phyloP scores from a whole-genome alignment of 64 coral and sea anemone genomes.

The Pachyseris speciosa region DNA sequence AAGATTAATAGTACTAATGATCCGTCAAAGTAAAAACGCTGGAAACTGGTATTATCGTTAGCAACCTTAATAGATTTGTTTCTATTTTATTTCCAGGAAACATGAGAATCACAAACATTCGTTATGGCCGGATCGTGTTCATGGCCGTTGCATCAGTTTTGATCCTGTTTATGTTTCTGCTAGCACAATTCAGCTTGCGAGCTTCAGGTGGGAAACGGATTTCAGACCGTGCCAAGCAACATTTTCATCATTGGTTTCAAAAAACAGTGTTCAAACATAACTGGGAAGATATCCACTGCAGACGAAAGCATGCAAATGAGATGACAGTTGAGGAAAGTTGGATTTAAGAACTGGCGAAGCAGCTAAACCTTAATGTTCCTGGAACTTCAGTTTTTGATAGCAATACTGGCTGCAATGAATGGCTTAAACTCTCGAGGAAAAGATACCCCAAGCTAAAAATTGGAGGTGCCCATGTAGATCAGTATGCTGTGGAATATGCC shows the following conservation, averaged over 20 bases:
- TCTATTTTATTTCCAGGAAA: neutral
- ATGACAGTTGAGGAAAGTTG: slow-evolving; percentile 63
- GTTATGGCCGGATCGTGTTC: slow-evolving; percentile 64
- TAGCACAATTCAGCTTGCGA: slow-evolving; percentile 70
- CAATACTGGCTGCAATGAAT: slow-evolving; percentile 88
- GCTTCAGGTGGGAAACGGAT: slow-evolving; percentile 39
- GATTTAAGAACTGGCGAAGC: slow-evolving; percentile 67
- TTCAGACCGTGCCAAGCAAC: slow-evolving; percentile 38
- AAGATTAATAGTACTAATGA: no score
- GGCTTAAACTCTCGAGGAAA: slow-evolving; percentile 63
- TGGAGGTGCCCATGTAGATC: slow-evolving; percentile 71
- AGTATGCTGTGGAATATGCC: slow-evolving; percentile 90
- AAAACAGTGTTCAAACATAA: slow-evolving; percentile 88
- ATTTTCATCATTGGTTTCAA: slow-evolving; percentile 88
- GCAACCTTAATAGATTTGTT: no score
- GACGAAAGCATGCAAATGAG: slow-evolving; percentile 54
- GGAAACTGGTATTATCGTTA: no score
- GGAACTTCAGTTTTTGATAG: slow-evolving; percentile 82
- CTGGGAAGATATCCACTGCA: slow-evolving; percentile 87
- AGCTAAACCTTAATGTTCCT: slow-evolving; percentile 71
- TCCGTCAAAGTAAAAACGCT: no score
- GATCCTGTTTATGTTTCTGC: slow-evolving; percentile 66
- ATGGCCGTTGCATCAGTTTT: slow-evolving; percentile 47
- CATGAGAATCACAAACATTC: slow-evolving; percentile 69
- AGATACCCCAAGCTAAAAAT: slow-evolving; percentile 66